Evolutionary conservation across 2,797 vertebrate species (phyloP).

Genomic region (Brachyrhaphis roseni): DNA sequence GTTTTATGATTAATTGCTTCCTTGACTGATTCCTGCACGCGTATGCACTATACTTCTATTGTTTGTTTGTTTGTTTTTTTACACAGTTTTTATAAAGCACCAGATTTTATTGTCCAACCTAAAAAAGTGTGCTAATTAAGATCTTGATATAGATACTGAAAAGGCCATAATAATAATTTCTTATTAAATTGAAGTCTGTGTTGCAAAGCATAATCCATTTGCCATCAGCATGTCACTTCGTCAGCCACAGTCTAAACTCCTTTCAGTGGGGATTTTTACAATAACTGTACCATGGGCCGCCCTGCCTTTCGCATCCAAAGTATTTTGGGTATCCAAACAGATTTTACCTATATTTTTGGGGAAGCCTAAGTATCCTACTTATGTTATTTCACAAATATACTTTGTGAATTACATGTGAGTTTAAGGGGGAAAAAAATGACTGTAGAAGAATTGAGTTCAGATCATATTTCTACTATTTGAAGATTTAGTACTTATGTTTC

Average conservation of each 20-base stretch:
- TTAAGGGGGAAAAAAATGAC: no score
- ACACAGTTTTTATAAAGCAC: not conserved
- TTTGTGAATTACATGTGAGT: not conserved
- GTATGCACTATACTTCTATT: conserved; percentile 1
- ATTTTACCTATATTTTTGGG: not conserved
- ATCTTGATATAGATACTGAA: not conserved
- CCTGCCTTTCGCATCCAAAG: not conserved
- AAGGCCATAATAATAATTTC: not conserved
- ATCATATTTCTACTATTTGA: not conserved
- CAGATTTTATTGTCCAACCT: not conserved
- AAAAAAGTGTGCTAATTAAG: not conserved
- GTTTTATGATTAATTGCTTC: conserved; percentile 29
- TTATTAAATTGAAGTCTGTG: not conserved
- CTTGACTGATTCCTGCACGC: conserved; percentile 6
- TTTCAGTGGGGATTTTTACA: not conserved
- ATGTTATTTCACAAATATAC: not conserved
- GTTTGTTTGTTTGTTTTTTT: conserved; percentile 2
- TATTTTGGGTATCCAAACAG: not conserved
- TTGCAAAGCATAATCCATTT: not conserved
- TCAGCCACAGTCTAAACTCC: not conserved
- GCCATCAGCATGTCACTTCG: not conserved
- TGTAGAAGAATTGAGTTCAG: not conserved
- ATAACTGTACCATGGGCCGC: not conserved
- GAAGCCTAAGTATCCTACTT: not conserved
- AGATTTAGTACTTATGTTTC: not conserved